Percentiles rank a stretch among this genome's conserved stretches.
phyloP scores from a whole-genome alignment of 2,888 invertebrate species.

The Byasa hedistus region DNA sequence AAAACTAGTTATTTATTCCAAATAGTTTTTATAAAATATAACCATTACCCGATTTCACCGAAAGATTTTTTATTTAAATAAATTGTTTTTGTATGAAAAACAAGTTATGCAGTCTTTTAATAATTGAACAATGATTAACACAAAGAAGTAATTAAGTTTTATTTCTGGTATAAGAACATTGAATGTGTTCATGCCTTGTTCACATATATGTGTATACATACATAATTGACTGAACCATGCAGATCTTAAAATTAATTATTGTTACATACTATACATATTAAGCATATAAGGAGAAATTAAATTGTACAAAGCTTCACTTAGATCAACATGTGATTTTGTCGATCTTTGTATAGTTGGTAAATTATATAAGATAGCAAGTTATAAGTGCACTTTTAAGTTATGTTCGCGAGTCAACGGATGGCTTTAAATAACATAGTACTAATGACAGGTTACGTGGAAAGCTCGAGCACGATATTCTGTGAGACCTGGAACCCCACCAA shows the following conservation, averaged over 20 bases:
- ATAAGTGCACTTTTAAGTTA: not conserved
- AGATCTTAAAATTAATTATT: no score
- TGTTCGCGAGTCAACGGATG: constrained; percentile 1
- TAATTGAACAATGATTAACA: not conserved
- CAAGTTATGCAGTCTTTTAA: no score
- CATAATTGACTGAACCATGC: no score
- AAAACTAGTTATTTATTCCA: not conserved
- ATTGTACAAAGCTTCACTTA: no score
- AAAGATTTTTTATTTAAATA: not conserved
- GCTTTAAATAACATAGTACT: constrained; percentile 30
- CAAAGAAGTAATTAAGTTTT: not conserved
- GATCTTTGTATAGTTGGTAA: not conserved
- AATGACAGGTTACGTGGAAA: constrained; percentile 37
- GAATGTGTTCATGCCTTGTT: no score
- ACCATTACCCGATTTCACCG: not conserved
- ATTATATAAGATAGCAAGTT: not conserved
- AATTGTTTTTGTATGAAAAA: not conserved
- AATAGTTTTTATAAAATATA: not conserved
- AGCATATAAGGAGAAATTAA: no score
- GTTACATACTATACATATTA: no score
- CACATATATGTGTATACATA: no score
- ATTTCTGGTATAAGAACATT: not conserved
- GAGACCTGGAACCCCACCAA: constrained; percentile 3
- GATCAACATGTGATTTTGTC: no score
- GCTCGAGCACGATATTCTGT: constrained; percentile 33